A percentile compares a stretch with the other conserved stretches of the same genome.
Evolutionary conservation across 2,113 vertebrate species (phyloP).

Genomic region (Numida meleagris): DNA sequence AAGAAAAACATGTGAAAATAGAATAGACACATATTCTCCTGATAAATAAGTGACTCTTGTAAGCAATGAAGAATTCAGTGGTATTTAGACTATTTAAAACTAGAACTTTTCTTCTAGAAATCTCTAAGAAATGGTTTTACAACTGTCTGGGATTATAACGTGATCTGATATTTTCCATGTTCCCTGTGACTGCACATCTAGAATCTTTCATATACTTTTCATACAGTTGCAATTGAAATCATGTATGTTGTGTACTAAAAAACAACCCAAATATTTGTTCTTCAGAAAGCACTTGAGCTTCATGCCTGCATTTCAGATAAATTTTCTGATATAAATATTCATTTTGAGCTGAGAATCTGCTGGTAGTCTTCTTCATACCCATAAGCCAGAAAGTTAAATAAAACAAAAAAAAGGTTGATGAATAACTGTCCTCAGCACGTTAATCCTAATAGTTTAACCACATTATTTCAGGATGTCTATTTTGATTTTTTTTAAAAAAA

Average conservation of each 20-base stretch:
- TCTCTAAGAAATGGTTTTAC: background rate
- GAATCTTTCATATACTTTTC: background rate
- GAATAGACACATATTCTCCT: rapidly evolving
- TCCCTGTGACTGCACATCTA: background rate
- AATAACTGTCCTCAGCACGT: rapidly evolving
- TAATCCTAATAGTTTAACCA: background rate
- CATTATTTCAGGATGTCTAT: background rate
- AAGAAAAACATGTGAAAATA: background rate
- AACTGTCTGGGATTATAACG: background rate
- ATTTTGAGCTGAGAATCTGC: background rate
- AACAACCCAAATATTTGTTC: background rate
- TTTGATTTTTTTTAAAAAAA: background rate
- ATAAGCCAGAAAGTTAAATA: background rate
- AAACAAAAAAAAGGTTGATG: background rate
- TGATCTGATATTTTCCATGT: too few relatives aligned
- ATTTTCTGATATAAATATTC: background rate
- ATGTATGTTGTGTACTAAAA: background rate
- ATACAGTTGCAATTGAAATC: too few relatives aligned
- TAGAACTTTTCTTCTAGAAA: background rate
- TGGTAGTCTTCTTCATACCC: background rate
- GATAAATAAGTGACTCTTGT: background rate
- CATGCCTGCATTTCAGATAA: background rate
- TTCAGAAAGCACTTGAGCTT: background rate
- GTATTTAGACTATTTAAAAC: background rate
- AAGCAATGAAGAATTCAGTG: background rate